phyloP scores from a whole-genome alignment of 2,113 vertebrate genomes.

The Pheucticus melanocephalus region DNA sequence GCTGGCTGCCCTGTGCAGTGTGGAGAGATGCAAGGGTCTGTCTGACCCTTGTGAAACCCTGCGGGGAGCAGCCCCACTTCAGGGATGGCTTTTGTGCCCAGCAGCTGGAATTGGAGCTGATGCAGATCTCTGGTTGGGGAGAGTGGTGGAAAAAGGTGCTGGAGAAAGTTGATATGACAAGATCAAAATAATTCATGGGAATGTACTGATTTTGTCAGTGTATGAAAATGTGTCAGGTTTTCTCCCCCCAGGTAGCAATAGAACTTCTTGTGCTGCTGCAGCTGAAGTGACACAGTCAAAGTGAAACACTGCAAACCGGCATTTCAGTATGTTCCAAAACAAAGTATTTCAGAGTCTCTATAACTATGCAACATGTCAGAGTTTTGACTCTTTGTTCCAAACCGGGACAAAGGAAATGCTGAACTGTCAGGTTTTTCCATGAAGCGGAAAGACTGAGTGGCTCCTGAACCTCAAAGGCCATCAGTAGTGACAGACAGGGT shows the following conservation, averaged over 20 bases:
- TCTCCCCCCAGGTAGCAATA: neutral
- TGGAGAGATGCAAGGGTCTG: neutral
- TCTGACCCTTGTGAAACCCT: neutral
- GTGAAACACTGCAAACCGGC: neutral
- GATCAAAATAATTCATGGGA: neutral
- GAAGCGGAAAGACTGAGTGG: neutral
- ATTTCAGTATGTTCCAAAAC: conserved; percentile 5
- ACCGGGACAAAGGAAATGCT: neutral
- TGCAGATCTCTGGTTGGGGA: rapidly evolving
- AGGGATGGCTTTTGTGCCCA: neutral
- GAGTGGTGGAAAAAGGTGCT: neutral
- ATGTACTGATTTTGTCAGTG: neutral
- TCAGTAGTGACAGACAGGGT: neutral
- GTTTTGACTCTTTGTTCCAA: neutral
- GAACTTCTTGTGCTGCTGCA: neutral
- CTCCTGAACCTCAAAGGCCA: rapidly evolving
- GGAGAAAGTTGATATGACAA: neutral
- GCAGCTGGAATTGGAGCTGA: neutral
- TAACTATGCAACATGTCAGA: neutral
- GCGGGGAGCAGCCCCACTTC: neutral
- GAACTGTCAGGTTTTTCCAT: neutral
- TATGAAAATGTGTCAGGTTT: neutral
- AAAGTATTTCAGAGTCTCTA: neutral
- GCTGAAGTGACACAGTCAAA: neutral
- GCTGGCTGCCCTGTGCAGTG: neutral